phyloP scores from a whole-genome alignment of 2,888 invertebrate genomes.

The Phyllotreta cruciferae region DNA sequence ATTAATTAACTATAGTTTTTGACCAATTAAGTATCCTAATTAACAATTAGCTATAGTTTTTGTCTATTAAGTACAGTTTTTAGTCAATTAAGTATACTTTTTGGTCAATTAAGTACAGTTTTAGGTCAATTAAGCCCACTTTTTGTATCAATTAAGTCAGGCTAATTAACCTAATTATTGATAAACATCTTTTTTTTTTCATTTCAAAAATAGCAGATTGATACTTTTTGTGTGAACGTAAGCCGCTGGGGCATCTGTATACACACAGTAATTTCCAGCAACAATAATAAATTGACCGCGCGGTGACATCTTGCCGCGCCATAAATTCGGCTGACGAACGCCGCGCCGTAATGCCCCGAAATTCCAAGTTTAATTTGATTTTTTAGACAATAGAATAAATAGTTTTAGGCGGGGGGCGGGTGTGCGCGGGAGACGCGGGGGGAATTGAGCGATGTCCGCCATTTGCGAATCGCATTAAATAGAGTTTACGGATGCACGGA shows the following conservation, averaged over 20 bases:
- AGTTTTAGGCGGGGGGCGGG: constrained; percentile 8
- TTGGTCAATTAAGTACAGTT: too few relatives aligned
- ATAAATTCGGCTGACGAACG: constrained; percentile 36
- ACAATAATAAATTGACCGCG: constrained; percentile 42
- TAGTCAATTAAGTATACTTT: too few relatives aligned
- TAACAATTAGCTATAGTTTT: too few relatives aligned
- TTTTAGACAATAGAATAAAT: constrained; percentile 21
- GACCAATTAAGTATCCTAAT: too few relatives aligned
- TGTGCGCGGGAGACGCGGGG: constrained; percentile 1
- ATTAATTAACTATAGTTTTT: too few relatives aligned
- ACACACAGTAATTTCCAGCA: constrained; percentile 33
- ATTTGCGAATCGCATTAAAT: constrained; percentile 14
- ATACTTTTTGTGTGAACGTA: constrained; percentile 2
- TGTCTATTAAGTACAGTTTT: too few relatives aligned
- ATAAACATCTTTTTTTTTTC: too few relatives aligned
- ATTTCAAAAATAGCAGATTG: too few relatives aligned
- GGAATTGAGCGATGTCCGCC: constrained; percentile 5
- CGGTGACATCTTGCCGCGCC: constrained; percentile 39
- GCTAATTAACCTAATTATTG: too few relatives aligned
- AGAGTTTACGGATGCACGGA: constrained; percentile 2
- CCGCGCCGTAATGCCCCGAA: constrained; percentile 19
- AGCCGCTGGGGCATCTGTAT: constrained; percentile 35
- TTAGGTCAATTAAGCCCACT: neutral
- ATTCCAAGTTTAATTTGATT: constrained; percentile 21
- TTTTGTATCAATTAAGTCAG: constrained; percentile 23